Evolutionary conservation across 2,113 vertebrate species (phyloP).

Genomic region (Elachura formosa): DNA sequence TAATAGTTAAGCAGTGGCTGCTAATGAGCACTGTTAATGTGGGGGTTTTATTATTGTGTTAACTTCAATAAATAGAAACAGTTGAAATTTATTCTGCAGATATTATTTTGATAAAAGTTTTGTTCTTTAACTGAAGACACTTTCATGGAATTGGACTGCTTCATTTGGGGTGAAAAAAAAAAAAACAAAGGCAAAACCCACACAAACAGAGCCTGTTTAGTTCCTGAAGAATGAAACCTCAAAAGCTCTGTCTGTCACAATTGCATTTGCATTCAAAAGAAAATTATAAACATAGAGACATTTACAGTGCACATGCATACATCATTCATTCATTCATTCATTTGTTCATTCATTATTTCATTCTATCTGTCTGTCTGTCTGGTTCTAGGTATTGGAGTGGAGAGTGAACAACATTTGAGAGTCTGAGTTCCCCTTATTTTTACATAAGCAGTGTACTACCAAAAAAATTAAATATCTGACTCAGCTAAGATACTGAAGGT

Average conservation of each 20-base stretch:
- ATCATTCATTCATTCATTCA: background rate
- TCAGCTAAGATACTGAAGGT: background rate
- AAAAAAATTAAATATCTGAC: background rate
- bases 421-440: background rate
- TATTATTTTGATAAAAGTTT: background rate
- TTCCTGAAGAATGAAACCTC: background rate
- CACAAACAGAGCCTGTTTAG: background rate
- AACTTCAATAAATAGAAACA: background rate
- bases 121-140: background rate
- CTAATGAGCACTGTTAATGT: background rate
- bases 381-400: accelerated
- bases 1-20: background rate
- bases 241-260: background rate
- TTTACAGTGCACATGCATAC: background rate
- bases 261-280: background rate
- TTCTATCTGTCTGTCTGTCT: background rate
- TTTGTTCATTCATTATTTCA: background rate
- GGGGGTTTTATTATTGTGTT: background rate
- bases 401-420: background rate
- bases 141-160: background rate
- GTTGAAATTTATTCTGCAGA: background rate
- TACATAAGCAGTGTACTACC: background rate
- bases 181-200: too few relatives aligned
- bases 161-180: background rate
- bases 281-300: background rate